Evolutionary conservation across 2,888 invertebrate genomes (phyloP).

Genomic region (Lithophane semibrunnea): DNA sequence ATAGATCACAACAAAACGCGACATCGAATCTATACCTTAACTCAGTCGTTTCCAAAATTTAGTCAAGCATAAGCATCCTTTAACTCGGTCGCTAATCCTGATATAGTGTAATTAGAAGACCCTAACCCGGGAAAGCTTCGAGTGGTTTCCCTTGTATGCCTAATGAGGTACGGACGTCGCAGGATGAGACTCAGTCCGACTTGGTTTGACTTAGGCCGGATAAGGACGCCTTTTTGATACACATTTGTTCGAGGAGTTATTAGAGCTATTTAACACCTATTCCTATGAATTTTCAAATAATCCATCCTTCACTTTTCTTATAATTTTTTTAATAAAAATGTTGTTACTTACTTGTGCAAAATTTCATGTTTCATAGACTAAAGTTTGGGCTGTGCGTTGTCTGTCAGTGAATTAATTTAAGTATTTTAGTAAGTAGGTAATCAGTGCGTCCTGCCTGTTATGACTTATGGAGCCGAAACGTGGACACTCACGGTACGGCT

Average conservation of each 20-base stretch:
- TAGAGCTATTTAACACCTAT: not conserved
- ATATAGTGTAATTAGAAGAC: conserved; percentile 68
- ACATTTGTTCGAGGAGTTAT: not conserved
- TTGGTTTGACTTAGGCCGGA: conserved; percentile 36
- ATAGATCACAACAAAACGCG: not conserved
- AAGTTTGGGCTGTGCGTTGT: too few species aligned
- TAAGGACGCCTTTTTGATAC: conserved; percentile 5
- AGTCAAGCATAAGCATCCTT: conserved; percentile 57
- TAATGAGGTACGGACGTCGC: conserved; percentile 68
- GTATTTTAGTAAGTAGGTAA: too few species aligned
- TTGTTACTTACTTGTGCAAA: not conserved
- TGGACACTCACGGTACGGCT: too few species aligned
- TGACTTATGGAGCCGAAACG: too few species aligned
- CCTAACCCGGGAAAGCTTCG: conserved; percentile 52
- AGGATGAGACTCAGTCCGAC: conserved; percentile 4
- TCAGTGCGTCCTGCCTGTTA: too few species aligned
- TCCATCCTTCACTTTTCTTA: too few species aligned
- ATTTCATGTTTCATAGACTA: not conserved
- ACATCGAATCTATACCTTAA: conserved; percentile 35
- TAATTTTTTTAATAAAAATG: too few species aligned
- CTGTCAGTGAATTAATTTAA: too few species aligned
- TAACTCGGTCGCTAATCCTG: conserved; percentile 61
- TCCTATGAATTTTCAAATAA: not conserved
- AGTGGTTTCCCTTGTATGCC: conserved; percentile 72
- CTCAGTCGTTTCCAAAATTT: conserved; percentile 44